A percentile compares a stretch with the other conserved stretches of the same genome.
These are phyloP conservation scores for Anastrepha ludens DNA, from an alignment of 1,140 invertebrate species.

Conservation along the genomic window DNA sequence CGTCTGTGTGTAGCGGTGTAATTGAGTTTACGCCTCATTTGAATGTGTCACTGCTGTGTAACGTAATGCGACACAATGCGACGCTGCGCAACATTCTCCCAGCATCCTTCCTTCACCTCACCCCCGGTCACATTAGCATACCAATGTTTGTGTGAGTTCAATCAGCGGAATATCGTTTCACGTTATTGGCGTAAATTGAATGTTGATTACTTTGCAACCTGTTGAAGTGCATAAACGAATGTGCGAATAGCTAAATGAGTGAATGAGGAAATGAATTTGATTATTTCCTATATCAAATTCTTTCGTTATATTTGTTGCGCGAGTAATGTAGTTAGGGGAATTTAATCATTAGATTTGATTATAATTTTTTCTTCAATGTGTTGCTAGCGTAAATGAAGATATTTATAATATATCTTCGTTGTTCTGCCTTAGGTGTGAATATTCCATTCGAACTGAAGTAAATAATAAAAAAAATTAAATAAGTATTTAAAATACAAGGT, in stretches of 20 bases:
- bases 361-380: not conserved
- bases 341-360: not conserved
- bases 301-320: not conserved
- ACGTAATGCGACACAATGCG: not conserved
- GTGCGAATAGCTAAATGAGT: not conserved
- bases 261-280: not conserved
- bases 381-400: too few species aligned
- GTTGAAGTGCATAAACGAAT: slow-evolving; percentile 41
- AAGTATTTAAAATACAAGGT: too few species aligned
- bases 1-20: slow-evolving; percentile 10
- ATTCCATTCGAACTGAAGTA: too few species aligned
- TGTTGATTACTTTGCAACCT: slow-evolving; percentile 51
- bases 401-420: too few species aligned
- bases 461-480: too few species aligned
- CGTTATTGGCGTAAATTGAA: slow-evolving; percentile 50
- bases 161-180: slow-evolving; percentile 31
- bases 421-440: too few species aligned
- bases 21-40: slow-evolving; percentile 55
- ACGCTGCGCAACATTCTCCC: not conserved
- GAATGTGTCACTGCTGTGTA: slow-evolving; percentile 52
- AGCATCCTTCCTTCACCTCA: not conserved
- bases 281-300: not conserved
- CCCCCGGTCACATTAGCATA: not conserved
- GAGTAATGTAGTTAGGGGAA: not conserved
- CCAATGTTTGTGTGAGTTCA: not conserved